These are phyloP conservation scores for Brachypodius melanocephalos DNA, from an alignment of 2,113 vertebrate species.

Conservation along the genomic window DNA sequence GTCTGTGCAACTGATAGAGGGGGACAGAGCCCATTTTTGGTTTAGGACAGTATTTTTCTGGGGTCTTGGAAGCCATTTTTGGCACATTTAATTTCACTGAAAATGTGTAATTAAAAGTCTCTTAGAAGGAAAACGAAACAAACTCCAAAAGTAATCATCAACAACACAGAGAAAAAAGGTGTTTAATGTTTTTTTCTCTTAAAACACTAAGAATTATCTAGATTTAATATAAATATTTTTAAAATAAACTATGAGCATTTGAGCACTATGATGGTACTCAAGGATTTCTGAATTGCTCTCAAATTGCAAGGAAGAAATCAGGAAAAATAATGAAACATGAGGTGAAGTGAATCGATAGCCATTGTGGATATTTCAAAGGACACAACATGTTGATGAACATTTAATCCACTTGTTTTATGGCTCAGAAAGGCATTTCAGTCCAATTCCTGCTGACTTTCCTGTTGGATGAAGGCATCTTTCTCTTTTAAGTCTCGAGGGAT, in stretches of 20 bases:
- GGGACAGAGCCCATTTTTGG: neutral
- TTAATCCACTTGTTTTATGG: conserved; percentile 1
- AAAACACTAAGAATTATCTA: neutral
- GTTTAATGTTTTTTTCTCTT: neutral
- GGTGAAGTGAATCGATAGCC: neutral
- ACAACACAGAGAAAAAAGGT: neutral
- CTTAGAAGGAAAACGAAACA: neutral
- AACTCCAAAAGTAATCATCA: neutral
- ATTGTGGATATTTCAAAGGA: conserved; percentile 32
- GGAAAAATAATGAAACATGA: neutral
- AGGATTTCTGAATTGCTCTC: neutral
- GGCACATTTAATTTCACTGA: neutral
- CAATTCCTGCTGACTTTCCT: neutral
- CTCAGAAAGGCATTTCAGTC: conserved; percentile 5
- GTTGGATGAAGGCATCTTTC: neutral
- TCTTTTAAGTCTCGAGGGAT: fast-evolving
- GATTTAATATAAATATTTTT: neutral
- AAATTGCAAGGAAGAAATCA: neutral
- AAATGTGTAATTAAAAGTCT: neutral
- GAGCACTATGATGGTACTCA: fast-evolving
- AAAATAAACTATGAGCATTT: neutral
- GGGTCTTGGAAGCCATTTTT: neutral
- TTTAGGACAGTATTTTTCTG: neutral
- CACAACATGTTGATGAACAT: neutral
- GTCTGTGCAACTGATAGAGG: neutral